Base-by-base conservation (phyloP, 2,113 vertebrate species). In the Argyrosomus japonicus region DNA sequence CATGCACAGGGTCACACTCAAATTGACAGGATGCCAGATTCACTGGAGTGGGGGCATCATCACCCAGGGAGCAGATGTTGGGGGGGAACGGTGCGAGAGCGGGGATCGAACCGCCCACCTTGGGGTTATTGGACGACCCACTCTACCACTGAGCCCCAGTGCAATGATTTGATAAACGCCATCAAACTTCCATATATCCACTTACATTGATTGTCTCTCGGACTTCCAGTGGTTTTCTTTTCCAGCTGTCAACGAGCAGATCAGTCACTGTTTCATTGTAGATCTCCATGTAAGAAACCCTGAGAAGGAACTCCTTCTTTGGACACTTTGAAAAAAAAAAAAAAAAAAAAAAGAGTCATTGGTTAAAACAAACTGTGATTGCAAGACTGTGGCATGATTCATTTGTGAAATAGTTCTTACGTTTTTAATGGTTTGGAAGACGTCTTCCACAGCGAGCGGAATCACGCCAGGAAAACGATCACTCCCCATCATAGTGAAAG, bases 221-320 rank as follows among this genome's bases (percentile, higher is more conserved):
- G 84, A 99, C 95, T 93, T 98, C 96, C 75, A 99, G 90, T 3
- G 98, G 97, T 84, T 97, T 99, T 90, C 97, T 95, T 92, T 98
- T 98, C 88, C 96, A 95, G 57, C 85, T 96, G 69, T 96, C 96
- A 29, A 97, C 97, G 9, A 99, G 96, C 79, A 99, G 92, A 79
- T 99, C 98, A 0, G 96, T 97, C 65, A 99, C 96, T 0, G 97
- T 99, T 86, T 99, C 98, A 27, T 99, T 99, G 89, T 99, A 99
- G 88, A 99, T 99, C 76, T 99, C 98, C 98, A 99, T 97, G 77
- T 99, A 99, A 8, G 98, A 99, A 64, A 99, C 97, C 1, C 98
- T 93, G 56, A 99, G 91, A 19, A 99, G 96, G 89, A 99, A 99
- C 89, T 99, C 97, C 83, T 98, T 97, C 12, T 96, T 96, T 4